Evolutionary conservation across 2,888 invertebrate genomes (phyloP).

Genomic region (Clanis bilineata): DNA sequence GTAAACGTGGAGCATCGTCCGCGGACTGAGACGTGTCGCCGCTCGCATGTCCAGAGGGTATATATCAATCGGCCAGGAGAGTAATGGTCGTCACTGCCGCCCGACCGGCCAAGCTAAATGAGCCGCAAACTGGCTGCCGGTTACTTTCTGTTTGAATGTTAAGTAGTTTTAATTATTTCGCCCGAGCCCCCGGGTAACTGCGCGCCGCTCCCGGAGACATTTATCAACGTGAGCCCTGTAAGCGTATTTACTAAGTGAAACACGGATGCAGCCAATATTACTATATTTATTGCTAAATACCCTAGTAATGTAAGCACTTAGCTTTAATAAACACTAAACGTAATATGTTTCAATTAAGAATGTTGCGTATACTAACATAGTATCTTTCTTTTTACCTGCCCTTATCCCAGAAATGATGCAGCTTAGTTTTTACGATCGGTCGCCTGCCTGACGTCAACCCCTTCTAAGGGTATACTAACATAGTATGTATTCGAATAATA

Average conservation of each 20-base stretch:
- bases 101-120: slow-evolving; percentile 61
- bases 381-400: neutral
- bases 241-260: slow-evolving; percentile 44
- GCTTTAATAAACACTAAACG: neutral
- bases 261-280: slow-evolving; percentile 50
- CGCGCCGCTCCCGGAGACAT: slow-evolving; percentile 55
- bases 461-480: too few relatives aligned
- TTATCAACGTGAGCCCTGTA: slow-evolving; percentile 55
- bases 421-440: too few relatives aligned
- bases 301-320: slow-evolving; percentile 37
- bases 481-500: too few relatives aligned
- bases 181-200: slow-evolving; percentile 63
- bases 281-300: slow-evolving; percentile 46
- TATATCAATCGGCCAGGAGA: slow-evolving; percentile 73
- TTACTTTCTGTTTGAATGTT: slow-evolving; percentile 75
- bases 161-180: slow-evolving; percentile 81
- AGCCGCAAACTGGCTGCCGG: slow-evolving; percentile 62
- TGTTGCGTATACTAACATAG: neutral
- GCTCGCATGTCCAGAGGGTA: slow-evolving; percentile 76
- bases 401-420: too few relatives aligned
- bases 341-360: neutral
- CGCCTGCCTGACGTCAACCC: too few relatives aligned
- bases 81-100: slow-evolving; percentile 65
- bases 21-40: slow-evolving; percentile 69
- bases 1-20: slow-evolving; percentile 26